Evolutionary conservation across 2,888 invertebrate genomes (phyloP).

Genomic region (Drosophila antonietae): DNA sequence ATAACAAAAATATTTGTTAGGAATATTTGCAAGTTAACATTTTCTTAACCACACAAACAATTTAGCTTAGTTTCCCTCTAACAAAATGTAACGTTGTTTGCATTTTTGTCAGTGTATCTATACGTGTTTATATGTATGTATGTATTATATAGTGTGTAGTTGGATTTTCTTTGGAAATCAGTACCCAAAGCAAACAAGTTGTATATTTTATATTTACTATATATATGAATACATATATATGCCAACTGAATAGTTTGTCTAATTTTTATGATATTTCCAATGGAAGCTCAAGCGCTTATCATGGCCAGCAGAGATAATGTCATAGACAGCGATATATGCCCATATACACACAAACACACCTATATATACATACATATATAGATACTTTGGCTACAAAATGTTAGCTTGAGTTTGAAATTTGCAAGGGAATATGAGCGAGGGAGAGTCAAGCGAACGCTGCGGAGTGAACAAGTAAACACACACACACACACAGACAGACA

Average conservation of each 20-base stretch:
- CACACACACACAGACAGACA: slow-evolving; percentile 33
- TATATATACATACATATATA: background rate
- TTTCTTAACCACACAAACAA: no score
- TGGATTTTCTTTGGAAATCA: slow-evolving; percentile 5
- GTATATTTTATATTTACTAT: background rate
- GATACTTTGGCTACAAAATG: slow-evolving; percentile 61
- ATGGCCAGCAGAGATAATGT: slow-evolving; percentile 37
- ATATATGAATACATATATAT: background rate
- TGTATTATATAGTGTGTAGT: background rate
- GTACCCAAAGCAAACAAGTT: slow-evolving; percentile 16
- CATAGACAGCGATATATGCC: slow-evolving; percentile 15
- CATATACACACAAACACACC: slow-evolving; percentile 9
- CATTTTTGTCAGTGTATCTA: background rate
- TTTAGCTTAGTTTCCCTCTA: no score
- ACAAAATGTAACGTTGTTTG: background rate
- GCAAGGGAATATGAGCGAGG: slow-evolving; percentile 19
- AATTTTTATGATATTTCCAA: slow-evolving; percentile 23
- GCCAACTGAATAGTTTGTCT: slow-evolving; percentile 35
- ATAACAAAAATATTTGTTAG: no score
- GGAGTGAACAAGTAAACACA: slow-evolving; percentile 48
- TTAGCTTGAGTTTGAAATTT: slow-evolving; percentile 58
- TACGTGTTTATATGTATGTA: no score
- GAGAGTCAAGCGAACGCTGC: slow-evolving; percentile 14
- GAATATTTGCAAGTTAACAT: no score
- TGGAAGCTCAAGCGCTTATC: slow-evolving; percentile 44